Evolutionary conservation across 2,797 vertebrate genomes (phyloP).

Genomic region (Xiphophorus birchmanni): DNA sequence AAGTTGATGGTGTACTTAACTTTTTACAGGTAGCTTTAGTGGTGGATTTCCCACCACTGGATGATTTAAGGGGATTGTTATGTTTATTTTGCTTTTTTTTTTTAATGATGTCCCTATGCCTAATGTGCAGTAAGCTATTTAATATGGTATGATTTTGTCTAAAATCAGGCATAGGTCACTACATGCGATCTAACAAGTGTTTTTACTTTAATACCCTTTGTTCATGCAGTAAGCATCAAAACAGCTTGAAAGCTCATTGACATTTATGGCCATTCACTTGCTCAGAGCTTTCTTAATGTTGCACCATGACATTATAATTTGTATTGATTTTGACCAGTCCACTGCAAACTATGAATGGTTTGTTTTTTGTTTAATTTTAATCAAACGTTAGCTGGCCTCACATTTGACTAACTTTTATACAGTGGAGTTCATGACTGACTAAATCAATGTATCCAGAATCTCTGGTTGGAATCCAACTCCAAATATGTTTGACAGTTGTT

Average conservation of each 20-base stretch:
- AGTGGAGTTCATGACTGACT: not conserved
- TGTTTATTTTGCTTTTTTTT: too few relatives aligned
- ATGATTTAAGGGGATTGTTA: not conserved
- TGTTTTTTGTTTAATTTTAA: not conserved
- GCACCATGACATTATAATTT: not conserved
- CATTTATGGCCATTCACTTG: not conserved
- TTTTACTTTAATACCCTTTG: not conserved
- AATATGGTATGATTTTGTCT: not conserved
- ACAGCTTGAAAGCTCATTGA: not conserved
- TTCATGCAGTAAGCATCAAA: not conserved
- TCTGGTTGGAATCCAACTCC: not conserved
- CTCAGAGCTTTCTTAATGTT: not conserved
- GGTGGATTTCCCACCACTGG: too few relatives aligned
- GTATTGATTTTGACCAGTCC: not conserved
- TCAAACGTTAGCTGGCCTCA: not conserved
- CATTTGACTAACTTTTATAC: not conserved
- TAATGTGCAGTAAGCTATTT: not conserved
- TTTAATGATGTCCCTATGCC: not conserved
- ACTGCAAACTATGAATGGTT: not conserved
- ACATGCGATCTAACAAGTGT: too few relatives aligned
- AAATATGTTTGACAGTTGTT: not conserved
- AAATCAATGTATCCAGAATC: not conserved
- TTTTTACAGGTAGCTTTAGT: not conserved
- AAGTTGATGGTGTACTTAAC: not conserved
- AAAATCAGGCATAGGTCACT: not conserved